phyloP scores from a whole-genome alignment of 2,113 vertebrate genomes.

The Phalacrocorax carbo region DNA sequence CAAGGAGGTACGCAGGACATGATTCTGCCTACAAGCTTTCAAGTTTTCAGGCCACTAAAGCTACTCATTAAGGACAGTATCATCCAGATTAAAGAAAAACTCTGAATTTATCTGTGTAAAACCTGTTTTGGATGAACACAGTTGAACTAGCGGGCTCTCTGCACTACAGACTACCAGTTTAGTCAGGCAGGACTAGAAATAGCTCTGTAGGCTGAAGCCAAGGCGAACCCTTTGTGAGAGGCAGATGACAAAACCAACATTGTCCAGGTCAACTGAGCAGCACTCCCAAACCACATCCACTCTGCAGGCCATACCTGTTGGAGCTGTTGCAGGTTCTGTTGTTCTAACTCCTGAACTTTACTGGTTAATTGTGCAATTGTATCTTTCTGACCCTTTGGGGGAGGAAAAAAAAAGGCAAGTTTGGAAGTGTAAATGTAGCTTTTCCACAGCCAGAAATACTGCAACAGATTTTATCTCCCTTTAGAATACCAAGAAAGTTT shows the following conservation, averaged over 20 bases:
- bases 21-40: background rate
- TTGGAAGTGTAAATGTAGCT: background rate
- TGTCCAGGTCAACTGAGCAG: background rate
- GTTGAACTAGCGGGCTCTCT: background rate
- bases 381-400: constrained; percentile 71
- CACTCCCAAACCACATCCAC: background rate
- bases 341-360: constrained; percentile 69
- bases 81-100: background rate
- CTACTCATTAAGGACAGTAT: background rate
- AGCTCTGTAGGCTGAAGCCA: background rate
- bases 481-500: background rate
- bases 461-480: background rate
- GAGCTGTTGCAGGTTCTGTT: constrained; percentile 68
- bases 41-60: background rate
- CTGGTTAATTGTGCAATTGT: constrained; percentile 71
- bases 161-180: background rate
- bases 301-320: constrained; percentile 36
- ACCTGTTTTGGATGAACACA: background rate
- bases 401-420: background rate
- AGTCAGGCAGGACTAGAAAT: background rate
- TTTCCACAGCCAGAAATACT: background rate
- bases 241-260: background rate
- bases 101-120: background rate
- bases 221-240: background rate
- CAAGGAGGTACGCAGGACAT: background rate